phyloP scores from a whole-genome alignment of 30 jellyfish, hydroid and myxozoan genomes.

The Aurelia sp. region DNA sequence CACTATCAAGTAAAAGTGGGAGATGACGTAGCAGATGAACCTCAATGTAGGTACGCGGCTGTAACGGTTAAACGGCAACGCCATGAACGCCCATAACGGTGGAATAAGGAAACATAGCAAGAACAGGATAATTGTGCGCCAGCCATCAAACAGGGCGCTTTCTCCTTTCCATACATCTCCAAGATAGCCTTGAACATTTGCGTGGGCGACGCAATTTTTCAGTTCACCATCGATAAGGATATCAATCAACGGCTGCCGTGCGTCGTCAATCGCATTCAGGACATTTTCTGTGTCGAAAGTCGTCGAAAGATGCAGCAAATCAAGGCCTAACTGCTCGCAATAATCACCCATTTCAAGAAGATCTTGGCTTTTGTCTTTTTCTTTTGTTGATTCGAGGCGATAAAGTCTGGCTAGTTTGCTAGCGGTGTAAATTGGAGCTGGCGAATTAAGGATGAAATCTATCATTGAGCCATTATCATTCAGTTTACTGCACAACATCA shows the following conservation, averaged over 20 bases:
- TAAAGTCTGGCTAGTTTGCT: constrained; percentile 83
- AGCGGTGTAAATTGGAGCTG: constrained; percentile 97
- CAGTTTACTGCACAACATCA: constrained; percentile 94
- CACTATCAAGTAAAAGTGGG: constrained; percentile 82
- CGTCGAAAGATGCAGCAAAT: constrained; percentile 84
- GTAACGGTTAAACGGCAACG: constrained; percentile 91
- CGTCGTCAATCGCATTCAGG: constrained; percentile 93
- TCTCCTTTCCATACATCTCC: constrained; percentile 96
- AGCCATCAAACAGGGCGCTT: constrained; percentile 70
- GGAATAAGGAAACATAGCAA: constrained; percentile 82
- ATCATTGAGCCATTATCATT: constrained; percentile 85
- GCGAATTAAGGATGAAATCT: constrained; percentile 94
- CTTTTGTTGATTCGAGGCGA: constrained; percentile 86
- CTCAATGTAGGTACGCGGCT: constrained; percentile 93
- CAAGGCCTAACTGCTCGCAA: constrained; percentile 92
- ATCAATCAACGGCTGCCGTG: constrained; percentile 88
- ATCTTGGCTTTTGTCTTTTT: constrained; percentile 93
- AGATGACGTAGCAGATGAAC: constrained; percentile 88
- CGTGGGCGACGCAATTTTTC: constrained; percentile 94
- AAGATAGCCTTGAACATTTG: constrained; percentile 91
- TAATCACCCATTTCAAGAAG: constrained; percentile 79
- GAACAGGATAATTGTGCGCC: constrained; percentile 53
- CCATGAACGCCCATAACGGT: constrained; percentile 96
- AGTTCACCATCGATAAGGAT: constrained; percentile 89
- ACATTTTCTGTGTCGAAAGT: constrained; percentile 83